These are phyloP conservation scores for Morpho achilles DNA, from an alignment of 2,888 invertebrate genomes.

Conservation along the genomic window DNA sequence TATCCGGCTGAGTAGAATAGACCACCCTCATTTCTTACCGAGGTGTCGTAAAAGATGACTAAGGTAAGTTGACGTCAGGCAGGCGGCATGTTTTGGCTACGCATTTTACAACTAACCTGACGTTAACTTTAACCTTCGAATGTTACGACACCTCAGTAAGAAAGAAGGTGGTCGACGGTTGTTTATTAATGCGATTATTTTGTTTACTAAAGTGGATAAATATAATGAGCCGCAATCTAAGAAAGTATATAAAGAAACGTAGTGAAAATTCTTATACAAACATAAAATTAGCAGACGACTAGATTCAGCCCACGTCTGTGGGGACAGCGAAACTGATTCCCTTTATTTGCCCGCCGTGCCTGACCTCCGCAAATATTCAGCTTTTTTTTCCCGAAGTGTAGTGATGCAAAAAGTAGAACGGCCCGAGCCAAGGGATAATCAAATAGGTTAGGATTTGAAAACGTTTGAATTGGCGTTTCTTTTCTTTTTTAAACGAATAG, in stretches of 20 bases:
- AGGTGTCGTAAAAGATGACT: too few species aligned
- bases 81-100: too few species aligned
- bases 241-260: constrained; percentile 4
- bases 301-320: constrained; percentile 25
- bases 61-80: too few species aligned
- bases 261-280: constrained; percentile 11
- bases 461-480: constrained; percentile 28
- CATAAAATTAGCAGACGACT: constrained; percentile 16
- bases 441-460: constrained; percentile 55
- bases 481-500: neutral
- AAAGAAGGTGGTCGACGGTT: too few species aligned
- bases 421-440: constrained; percentile 60
- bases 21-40: too few species aligned
- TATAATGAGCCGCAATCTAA: neutral
- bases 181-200: neutral
- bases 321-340: constrained; percentile 29
- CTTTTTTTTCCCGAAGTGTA: constrained; percentile 44
- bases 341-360: constrained; percentile 39
- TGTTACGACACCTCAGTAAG: too few species aligned
- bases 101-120: too few species aligned
- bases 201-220: neutral
- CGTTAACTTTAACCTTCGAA: too few species aligned
- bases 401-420: constrained; percentile 42
- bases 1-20: too few species aligned
- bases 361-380: constrained; percentile 46